phyloP scores from a whole-genome alignment of 2,888 invertebrate species.

The Apamea anceps region DNA sequence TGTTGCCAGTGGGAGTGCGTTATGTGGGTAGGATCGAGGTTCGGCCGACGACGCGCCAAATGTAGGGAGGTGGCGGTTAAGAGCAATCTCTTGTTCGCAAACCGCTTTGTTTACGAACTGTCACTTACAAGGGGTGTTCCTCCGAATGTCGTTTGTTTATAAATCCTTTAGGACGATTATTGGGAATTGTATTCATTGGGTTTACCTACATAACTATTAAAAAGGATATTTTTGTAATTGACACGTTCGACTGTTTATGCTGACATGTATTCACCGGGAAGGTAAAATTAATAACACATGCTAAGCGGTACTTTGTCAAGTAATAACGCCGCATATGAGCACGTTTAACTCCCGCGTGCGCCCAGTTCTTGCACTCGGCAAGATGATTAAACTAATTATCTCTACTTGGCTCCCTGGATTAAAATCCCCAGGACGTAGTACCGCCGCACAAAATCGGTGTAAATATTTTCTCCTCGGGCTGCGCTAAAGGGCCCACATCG shows the following conservation, averaged over 20 bases:
- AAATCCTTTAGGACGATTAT: constrained; percentile 30
- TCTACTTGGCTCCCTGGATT: constrained; percentile 37
- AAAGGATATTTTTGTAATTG: neutral
- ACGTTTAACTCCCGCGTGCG: constrained; percentile 19
- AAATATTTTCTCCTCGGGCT: constrained; percentile 57
- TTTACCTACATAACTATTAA: neutral
- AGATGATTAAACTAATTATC: constrained; percentile 66
- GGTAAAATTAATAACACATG: constrained; percentile 11
- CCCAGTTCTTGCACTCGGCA: constrained; percentile 39
- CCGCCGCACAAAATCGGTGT: constrained; percentile 46
- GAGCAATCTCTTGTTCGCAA: constrained; percentile 59
- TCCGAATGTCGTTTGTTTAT: constrained; percentile 19
- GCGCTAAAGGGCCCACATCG: constrained; percentile 49
- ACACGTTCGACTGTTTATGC: neutral
- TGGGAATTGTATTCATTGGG: constrained; percentile 3
- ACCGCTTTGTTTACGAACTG: constrained; percentile 62
- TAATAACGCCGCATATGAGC: constrained; percentile 14
- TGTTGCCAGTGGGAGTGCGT: constrained; percentile 36
- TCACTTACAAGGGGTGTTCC: constrained; percentile 38
- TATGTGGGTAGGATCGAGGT: constrained; percentile 37
- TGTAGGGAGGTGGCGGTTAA: constrained; percentile 53
- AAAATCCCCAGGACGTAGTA: constrained; percentile 40
- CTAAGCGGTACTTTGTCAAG: neutral
- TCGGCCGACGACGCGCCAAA: constrained; percentile 21
- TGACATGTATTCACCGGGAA: neutral